Evolutionary conservation across 2,888 invertebrate genomes (phyloP).

Genomic region (Drosophila mayaguana): DNA sequence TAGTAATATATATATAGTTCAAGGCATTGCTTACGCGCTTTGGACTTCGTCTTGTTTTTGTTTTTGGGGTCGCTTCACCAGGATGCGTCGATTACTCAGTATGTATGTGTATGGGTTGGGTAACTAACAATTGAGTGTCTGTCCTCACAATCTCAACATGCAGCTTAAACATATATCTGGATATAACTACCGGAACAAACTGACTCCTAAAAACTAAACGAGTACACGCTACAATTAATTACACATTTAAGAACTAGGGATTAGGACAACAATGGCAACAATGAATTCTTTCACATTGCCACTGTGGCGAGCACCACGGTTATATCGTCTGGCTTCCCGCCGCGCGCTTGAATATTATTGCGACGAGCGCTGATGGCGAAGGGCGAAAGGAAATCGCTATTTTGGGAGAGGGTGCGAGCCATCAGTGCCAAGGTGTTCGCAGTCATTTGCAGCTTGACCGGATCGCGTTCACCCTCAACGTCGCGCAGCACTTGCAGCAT

Average conservation of each 20-base stretch:
- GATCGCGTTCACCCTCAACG: constrained; percentile 90
- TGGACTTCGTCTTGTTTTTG: constrained; percentile 46
- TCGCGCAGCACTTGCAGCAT: constrained; percentile 93
- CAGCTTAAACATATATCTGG: constrained; percentile 60
- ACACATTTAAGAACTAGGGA: constrained; percentile 59
- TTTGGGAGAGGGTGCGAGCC: constrained; percentile 97
- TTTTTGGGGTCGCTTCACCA: constrained; percentile 58
- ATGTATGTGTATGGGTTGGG: constrained; percentile 17
- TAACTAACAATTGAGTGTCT: constrained; percentile 62
- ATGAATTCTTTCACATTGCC: constrained; percentile 87
- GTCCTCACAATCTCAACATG: constrained; percentile 63
- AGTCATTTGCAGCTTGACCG: constrained; percentile 92
- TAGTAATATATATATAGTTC: constrained; percentile 50
- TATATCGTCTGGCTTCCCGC: constrained; percentile 99
- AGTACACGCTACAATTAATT: constrained; percentile 65
- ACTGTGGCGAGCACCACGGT: constrained; percentile 98
- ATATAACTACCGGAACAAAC: constrained; percentile 67
- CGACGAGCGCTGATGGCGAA: constrained; percentile 97
- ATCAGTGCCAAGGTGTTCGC: constrained; percentile 98
- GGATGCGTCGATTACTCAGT: constrained; percentile 60
- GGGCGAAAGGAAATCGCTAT: constrained; percentile 97
- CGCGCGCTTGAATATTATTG: constrained; percentile 96
- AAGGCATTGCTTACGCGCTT: constrained; percentile 59
- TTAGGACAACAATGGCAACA: constrained; percentile 36
- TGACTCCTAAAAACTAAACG: constrained; percentile 66